Percentiles rank a stretch among this genome's conserved stretches.
phyloP scores from a whole-genome alignment of 53 echinoderm and acorn worm species.

The Holothuria scabra region DNA sequence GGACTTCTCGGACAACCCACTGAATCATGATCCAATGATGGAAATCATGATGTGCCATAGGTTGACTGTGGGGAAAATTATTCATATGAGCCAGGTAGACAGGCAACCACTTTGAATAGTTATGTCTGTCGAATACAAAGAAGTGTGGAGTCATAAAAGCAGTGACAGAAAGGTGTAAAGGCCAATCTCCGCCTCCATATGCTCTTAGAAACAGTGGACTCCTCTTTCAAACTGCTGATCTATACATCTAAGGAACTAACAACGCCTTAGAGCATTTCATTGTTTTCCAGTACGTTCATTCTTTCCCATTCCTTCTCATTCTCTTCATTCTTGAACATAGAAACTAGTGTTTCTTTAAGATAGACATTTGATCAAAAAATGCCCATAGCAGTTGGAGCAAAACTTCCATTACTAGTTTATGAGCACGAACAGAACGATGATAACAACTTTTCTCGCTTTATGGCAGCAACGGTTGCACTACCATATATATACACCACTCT shows the following conservation, averaged over 20 bases:
- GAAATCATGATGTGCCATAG: conserved; percentile 26
- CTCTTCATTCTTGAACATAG: background rate
- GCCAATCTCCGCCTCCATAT: conserved; percentile 40
- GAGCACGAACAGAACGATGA: conserved; percentile 5
- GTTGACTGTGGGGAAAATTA: background rate
- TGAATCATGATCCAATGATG: conserved; percentile 33
- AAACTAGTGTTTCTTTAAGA: background rate
- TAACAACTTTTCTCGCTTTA: conserved; percentile 9
- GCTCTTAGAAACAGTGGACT: conserved; percentile 19
- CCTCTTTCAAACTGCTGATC: conserved; percentile 14
- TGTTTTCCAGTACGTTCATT: background rate
- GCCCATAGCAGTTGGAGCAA: background rate
- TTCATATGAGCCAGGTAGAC: conserved; percentile 50
- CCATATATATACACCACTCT: background rate
- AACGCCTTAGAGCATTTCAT: background rate
- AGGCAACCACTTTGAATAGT: conserved; percentile 49
- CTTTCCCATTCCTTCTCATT: background rate
- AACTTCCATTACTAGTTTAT: conserved; percentile 8
- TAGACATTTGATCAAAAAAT: background rate
- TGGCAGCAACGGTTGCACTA: background rate
- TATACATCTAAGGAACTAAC: background rate
- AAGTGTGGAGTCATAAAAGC: conserved; percentile 28
- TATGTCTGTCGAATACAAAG: conserved; percentile 33
- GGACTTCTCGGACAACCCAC: conserved; percentile 1
- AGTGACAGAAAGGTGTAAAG: conserved; percentile 1